A percentile compares a stretch with the other conserved stretches of the same genome.
phyloP scores from a whole-genome alignment of 2,113 vertebrate genomes.

The Microcebus tavaratra region DNA sequence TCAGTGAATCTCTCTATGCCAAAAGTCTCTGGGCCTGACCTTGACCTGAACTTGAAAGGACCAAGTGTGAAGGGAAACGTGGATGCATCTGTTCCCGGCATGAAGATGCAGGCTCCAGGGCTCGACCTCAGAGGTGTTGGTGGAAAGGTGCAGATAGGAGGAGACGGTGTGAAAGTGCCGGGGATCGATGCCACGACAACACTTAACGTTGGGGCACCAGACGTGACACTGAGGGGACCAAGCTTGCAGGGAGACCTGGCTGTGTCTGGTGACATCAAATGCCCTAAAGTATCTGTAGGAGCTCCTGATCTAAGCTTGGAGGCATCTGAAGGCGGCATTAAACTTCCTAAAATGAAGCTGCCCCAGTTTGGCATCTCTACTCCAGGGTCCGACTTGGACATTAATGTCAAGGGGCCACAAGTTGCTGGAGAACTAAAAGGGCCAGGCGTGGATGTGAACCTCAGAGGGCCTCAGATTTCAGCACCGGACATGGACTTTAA shows the following conservation, averaged over 20 bases:
- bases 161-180: background rate
- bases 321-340: slow-evolving; percentile 77
- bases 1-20: slow-evolving; percentile 68
- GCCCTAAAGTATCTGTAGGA: background rate
- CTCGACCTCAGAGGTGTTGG: slow-evolving; percentile 20
- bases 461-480: slow-evolving; percentile 76
- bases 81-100: slow-evolving; percentile 40
- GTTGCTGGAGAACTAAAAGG: slow-evolving; percentile 63
- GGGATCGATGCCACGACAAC: slow-evolving; percentile 24
- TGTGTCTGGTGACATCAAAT: slow-evolving; percentile 64
- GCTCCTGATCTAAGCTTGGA: slow-evolving; percentile 50
- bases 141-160: slow-evolving; percentile 57
- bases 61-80: slow-evolving; percentile 82
- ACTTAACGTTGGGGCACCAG: slow-evolving; percentile 60
- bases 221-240: slow-evolving; percentile 84
- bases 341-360: slow-evolving; percentile 83
- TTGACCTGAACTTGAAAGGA: slow-evolving; percentile 83
- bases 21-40: slow-evolving; percentile 75
- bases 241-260: slow-evolving; percentile 80
- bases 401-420: slow-evolving; percentile 66
- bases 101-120: slow-evolving; percentile 46
- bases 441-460: background rate
- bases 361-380: slow-evolving; percentile 79
- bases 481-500: slow-evolving; percentile 48
- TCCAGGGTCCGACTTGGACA: background rate